Conservation (phyloP, 2,888 invertebrate species). For the Drosophila maculinotata region DNA sequence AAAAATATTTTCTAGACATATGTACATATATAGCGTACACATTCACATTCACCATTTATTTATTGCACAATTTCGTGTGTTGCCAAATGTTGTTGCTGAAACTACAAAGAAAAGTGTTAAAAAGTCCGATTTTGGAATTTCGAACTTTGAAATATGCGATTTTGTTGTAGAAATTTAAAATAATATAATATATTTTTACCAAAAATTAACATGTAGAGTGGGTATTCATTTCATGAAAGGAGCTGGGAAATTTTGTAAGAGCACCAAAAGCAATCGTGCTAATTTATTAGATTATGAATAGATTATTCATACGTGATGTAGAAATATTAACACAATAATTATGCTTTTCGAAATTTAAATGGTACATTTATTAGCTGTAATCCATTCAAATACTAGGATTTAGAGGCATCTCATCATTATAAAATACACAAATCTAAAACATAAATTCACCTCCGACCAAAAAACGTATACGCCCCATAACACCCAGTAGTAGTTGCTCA, state of each 20-base stretch:
- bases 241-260: too few relatives aligned
- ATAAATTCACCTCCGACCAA: too few relatives aligned
- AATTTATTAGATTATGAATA: neutral
- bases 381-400: too few relatives aligned
- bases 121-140: neutral
- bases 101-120: slow-evolving; percentile 8
- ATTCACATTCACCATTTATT: slow-evolving; percentile 20
- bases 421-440: too few relatives aligned
- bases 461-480: neutral
- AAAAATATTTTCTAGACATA: neutral
- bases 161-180: neutral
- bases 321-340: too few relatives aligned
- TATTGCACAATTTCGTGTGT: slow-evolving; percentile 21
- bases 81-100: slow-evolving; percentile 18
- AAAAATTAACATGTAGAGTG: too few relatives aligned
- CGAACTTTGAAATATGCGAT: neutral
- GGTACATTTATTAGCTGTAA: too few relatives aligned
- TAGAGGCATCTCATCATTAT: too few relatives aligned
- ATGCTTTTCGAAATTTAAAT: too few relatives aligned
- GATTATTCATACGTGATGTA: neutral
- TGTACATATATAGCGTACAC: neutral
- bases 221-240: too few relatives aligned
- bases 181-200: too few relatives aligned
- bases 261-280: neutral
- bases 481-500: neutral